Conservation (phyloP, 1,140 invertebrate species). For the Zaprionus ghesquierei region DNA sequence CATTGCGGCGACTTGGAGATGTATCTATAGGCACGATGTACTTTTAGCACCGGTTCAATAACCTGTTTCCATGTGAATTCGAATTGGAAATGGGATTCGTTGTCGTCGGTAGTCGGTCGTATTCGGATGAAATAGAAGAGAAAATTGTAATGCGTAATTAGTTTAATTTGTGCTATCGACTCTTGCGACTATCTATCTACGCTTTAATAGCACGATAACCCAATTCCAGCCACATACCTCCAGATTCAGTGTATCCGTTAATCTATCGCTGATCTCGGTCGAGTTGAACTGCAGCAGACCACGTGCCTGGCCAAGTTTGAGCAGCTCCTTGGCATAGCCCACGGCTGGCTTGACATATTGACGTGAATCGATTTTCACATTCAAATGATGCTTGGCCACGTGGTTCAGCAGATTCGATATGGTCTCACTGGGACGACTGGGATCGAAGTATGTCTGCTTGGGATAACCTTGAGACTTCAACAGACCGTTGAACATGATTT, state of each 20-base stretch:
- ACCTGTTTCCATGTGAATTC: constrained; percentile 81
- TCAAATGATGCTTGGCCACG: constrained; percentile 87
- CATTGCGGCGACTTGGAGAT: constrained; percentile 87
- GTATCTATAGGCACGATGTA: constrained; percentile 90
- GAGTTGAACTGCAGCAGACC: constrained; percentile 85
- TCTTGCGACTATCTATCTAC: constrained; percentile 23
- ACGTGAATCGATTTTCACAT: constrained; percentile 88
- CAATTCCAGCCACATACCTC: constrained; percentile 83
- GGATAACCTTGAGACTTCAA: constrained; percentile 89
- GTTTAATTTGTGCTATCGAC: constrained; percentile 58
- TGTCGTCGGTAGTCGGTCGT: constrained; percentile 16
- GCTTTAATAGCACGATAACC: constrained; percentile 36
- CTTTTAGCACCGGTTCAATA: constrained; percentile 89
- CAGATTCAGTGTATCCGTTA: constrained; percentile 90
- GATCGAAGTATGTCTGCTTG: constrained; percentile 87
- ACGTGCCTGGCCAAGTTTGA: constrained; percentile 87
- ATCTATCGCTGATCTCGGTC: constrained; percentile 88
- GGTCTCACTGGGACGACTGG: constrained; percentile 87
- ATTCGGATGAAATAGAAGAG: constrained; percentile 44
- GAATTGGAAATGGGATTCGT: neutral
- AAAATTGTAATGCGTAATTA: constrained; percentile 70
- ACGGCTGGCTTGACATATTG: constrained; percentile 90
- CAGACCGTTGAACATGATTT: constrained; percentile 89
- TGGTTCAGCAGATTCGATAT: constrained; percentile 87
- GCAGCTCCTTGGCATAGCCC: constrained; percentile 87